phyloP scores from a whole-genome alignment of 2,113 vertebrate genomes.

The Macquaria ambigua region DNA sequence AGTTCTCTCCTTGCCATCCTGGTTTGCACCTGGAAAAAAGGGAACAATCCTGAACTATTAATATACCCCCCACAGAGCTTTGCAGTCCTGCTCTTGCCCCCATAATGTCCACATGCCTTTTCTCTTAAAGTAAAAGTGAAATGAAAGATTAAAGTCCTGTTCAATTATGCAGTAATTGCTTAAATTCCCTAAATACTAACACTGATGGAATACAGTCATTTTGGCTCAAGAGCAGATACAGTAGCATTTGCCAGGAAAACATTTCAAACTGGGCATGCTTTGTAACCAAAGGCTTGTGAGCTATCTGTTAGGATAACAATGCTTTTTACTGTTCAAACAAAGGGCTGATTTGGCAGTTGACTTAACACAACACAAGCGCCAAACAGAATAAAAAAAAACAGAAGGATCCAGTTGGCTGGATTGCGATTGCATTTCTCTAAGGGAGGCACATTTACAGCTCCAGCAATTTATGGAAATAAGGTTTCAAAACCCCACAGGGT shows the following conservation, averaged over 20 bases:
- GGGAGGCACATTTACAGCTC: constrained; percentile 18
- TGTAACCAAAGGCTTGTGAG: constrained; percentile 15
- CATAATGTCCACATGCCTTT: background rate
- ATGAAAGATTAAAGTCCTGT: background rate
- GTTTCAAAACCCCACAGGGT: constrained; percentile 19
- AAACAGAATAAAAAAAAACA: constrained; percentile 13
- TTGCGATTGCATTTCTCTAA: constrained; percentile 5
- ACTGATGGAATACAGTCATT: background rate
- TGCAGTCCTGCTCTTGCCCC: background rate
- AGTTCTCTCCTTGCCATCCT: constrained; percentile 92
- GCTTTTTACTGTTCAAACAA: constrained; percentile 46
- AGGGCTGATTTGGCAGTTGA: constrained; percentile 43
- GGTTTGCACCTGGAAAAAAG: constrained; percentile 88
- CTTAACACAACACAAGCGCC: constrained; percentile 1
- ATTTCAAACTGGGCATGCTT: background rate
- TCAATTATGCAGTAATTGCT: background rate
- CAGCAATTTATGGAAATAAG: constrained; percentile 34
- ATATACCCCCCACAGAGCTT: constrained; percentile 34
- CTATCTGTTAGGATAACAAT: constrained; percentile 17
- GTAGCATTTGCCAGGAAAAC: background rate
- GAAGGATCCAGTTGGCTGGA: constrained; percentile 22
- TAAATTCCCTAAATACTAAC: constrained; percentile 1
- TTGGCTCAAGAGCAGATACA: background rate
- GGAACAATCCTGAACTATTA: constrained; percentile 48
- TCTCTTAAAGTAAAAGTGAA: background rate